Evolutionary conservation across 2,888 invertebrate genomes (phyloP).

Genomic region (Synanthedon vespiformis): DNA sequence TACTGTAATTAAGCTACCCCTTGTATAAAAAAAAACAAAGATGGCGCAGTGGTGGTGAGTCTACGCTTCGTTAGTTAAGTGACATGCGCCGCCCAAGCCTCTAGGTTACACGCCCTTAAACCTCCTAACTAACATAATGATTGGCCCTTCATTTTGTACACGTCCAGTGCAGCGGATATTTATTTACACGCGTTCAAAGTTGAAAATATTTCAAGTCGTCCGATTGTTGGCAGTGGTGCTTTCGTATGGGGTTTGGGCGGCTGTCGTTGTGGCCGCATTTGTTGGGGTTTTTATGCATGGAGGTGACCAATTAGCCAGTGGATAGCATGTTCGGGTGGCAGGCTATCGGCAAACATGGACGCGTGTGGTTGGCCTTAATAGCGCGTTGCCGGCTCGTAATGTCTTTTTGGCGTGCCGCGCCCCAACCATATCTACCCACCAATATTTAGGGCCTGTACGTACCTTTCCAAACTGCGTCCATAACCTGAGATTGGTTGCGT

Average conservation of each 20-base stretch:
- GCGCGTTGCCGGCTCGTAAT: slow-evolving; percentile 56
- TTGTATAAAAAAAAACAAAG: slow-evolving; percentile 37
- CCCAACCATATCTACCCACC: slow-evolving; percentile 52
- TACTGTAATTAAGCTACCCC: slow-evolving; percentile 24
- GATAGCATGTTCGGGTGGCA: slow-evolving; percentile 58
- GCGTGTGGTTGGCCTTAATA: slow-evolving; percentile 63
- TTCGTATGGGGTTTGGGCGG: slow-evolving; percentile 35
- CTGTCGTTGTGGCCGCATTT: slow-evolving; percentile 29
- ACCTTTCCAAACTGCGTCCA: slow-evolving; percentile 50
- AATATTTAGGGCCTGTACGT: slow-evolving; percentile 49
- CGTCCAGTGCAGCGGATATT: background rate
- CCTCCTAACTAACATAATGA: slow-evolving; percentile 33
- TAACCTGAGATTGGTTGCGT: slow-evolving; percentile 58
- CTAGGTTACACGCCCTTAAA: slow-evolving; percentile 48
- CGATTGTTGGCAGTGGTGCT: background rate
- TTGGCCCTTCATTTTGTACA: slow-evolving; percentile 24
- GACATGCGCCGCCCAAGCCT: slow-evolving; percentile 49
- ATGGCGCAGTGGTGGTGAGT: slow-evolving; percentile 47
- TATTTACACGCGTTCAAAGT: slow-evolving; percentile 23
- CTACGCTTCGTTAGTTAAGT: slow-evolving; percentile 47
- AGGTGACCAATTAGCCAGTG: slow-evolving; percentile 59
- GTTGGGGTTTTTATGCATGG: slow-evolving; percentile 57
- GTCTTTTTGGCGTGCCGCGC: slow-evolving; percentile 64
- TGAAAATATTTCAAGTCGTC: slow-evolving; percentile 27
- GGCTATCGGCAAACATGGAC: slow-evolving; percentile 44